phyloP scores from a whole-genome alignment of 2,888 invertebrate genomes.

The Caradrina clavipalpis region DNA sequence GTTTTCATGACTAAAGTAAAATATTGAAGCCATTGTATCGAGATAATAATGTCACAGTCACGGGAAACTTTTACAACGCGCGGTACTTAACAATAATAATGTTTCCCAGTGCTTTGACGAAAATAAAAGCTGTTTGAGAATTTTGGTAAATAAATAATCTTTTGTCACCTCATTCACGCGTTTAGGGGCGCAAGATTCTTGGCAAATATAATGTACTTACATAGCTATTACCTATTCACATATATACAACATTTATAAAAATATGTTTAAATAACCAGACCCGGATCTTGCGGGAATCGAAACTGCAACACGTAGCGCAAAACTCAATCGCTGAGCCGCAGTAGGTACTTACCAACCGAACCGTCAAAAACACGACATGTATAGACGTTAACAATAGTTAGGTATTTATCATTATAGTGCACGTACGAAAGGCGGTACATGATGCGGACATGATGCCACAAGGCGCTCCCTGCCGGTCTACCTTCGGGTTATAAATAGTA shows the following conservation, averaged over 20 bases:
- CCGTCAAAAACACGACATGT: background rate
- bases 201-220: too few relatives aligned
- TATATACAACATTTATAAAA: too few relatives aligned
- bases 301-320: background rate
- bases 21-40: conserved; percentile 26
- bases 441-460: background rate
- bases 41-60: conserved; percentile 39
- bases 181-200: background rate
- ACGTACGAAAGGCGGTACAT: background rate
- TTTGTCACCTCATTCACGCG: conserved; percentile 19
- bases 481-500: background rate
- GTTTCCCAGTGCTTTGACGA: conserved; percentile 27
- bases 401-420: background rate
- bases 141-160: conserved; percentile 25
- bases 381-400: background rate
- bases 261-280: too few relatives aligned
- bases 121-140: conserved; percentile 31
- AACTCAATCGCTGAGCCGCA: background rate
- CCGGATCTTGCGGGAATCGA: background rate
- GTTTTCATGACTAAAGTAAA: conserved; percentile 22
- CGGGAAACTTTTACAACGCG: conserved; percentile 9
- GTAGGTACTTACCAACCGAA: background rate
- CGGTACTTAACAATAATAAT: conserved; percentile 8
- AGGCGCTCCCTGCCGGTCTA: background rate
- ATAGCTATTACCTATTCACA: too few relatives aligned